A percentile compares a stretch with the other conserved stretches of the same genome.
Conservation (phyloP, 2,888 invertebrate genomes). For the Pantelozetes paolii region DNA sequence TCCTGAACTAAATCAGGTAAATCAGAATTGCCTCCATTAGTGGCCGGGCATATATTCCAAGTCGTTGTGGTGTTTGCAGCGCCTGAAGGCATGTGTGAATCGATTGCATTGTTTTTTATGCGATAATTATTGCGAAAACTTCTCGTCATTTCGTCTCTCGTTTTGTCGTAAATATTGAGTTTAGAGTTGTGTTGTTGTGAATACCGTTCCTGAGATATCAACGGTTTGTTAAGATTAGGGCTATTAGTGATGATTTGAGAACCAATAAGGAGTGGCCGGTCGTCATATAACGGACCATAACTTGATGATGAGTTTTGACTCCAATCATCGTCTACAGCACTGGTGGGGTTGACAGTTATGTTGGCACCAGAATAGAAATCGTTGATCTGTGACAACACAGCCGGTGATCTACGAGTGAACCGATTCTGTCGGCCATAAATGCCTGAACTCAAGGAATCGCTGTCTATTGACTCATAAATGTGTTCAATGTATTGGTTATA, state of each 20-base stretch:
- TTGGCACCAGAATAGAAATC: conserved; percentile 40
- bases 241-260: background rate
- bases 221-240: conserved; percentile 12
- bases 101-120: background rate
- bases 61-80: background rate
- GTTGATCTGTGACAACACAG: conserved; percentile 20
- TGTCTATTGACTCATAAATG: conserved; percentile 48
- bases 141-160: background rate
- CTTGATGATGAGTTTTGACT: conserved; percentile 47
- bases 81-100: background rate
- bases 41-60: conserved; percentile 10
- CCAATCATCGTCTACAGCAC: conserved; percentile 42
- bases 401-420: conserved; percentile 42
- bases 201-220: conserved; percentile 19
- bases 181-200: conserved; percentile 32
- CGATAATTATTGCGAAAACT: conserved; percentile 9
- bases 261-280: conserved; percentile 42
- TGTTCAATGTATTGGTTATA: conserved; percentile 55
- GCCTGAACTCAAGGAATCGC: conserved; percentile 45
- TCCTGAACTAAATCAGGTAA: conserved; percentile 31
- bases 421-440: conserved; percentile 35
- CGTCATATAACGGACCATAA: conserved; percentile 46
- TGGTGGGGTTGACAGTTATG: background rate
- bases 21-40: background rate
- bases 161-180: conserved; percentile 39